A percentile compares a stretch with the other conserved stretches of the same genome.
Conservation (phyloP, 1,140 invertebrate species). For the Glossosoma conforme region DNA sequence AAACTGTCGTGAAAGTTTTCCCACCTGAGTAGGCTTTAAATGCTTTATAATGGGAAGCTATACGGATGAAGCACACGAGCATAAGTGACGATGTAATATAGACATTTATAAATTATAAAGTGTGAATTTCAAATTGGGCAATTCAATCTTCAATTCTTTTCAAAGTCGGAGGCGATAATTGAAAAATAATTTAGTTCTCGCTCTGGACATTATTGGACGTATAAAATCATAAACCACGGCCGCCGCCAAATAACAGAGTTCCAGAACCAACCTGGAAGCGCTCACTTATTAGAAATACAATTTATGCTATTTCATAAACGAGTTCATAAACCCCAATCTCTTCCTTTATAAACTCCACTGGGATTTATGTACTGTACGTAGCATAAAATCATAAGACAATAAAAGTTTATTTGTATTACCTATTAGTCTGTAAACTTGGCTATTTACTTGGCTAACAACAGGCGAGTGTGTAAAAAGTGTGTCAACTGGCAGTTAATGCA, state of each 20-base stretch:
- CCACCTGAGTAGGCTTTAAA: no score
- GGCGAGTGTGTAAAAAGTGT: constrained; percentile 10
- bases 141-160: no score
- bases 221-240: constrained; percentile 22
- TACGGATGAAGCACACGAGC: no score
- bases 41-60: no score
- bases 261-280: constrained; percentile 9
- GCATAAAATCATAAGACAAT: constrained; percentile 33
- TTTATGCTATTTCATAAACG: constrained; percentile 30
- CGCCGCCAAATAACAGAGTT: constrained; percentile 13
- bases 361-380: constrained; percentile 28
- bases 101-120: no score
- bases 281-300: constrained; percentile 24
- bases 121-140: no score
- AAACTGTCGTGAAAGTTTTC: no score
- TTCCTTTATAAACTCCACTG: constrained; percentile 17
- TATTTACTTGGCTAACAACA: constrained; percentile 26
- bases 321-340: constrained; percentile 30
- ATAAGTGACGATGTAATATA: no score
- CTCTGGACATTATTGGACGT: constrained; percentile 17
- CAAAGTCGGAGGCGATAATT: constrained; percentile 15
- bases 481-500: constrained; percentile 10
- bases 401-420: constrained; percentile 32
- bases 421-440: constrained; percentile 29
- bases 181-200: constrained; percentile 5